Evolutionary conservation across 1,140 invertebrate species (phyloP), one percentile per base, ranked within the genome.

Genomic region (Vanessa tameamea): DNA sequence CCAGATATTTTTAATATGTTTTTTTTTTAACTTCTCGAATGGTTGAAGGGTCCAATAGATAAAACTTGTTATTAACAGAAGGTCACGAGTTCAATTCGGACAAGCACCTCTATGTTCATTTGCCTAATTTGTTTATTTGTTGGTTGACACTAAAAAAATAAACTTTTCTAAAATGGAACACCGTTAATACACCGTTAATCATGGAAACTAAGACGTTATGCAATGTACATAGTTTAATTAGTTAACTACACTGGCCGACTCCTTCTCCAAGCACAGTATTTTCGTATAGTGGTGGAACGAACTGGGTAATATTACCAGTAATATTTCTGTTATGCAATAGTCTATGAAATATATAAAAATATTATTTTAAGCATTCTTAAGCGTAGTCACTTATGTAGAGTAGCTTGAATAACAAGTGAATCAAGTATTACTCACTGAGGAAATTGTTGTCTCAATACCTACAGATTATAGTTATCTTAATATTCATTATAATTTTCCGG

Each of bases 361-460:
- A 23, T 23, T 26, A 57, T 23, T 16, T 12, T 26, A 57, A 57
- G 9, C 9, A n/a, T 57, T 23, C 16, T 23, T 57, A 57, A 57
- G 37, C 20, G 53, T 57, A 57, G 16, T 16, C 23, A 57, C 9
- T 57, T 20, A 57, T 57, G 16, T 37, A 13, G 26, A 61, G 57
- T 61, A 43, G 31, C 31, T n/a, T 23, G 31, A 20, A 69, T 59
- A 57, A 59, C 37, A 69, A 55, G 50, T 67, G 48, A 67, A 67
- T 53, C 65, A 67, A 68, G 16, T 15, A 59, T 69, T 69, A 59
- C 31, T 69, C 66, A 69, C 37, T 11, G 53, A 69, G 66, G 51
- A 69, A 69, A 69, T 59, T 57, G 50, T 68, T 57, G n/a, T n/a
- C 23, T 51, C 50, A n/a, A 3, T 20, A 55, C 53, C 53, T 59